Percentiles rank a stretch among this genome's conserved stretches.
phyloP scores from a whole-genome alignment of 2,797 vertebrate genomes.

The Argya squamiceps region DNA sequence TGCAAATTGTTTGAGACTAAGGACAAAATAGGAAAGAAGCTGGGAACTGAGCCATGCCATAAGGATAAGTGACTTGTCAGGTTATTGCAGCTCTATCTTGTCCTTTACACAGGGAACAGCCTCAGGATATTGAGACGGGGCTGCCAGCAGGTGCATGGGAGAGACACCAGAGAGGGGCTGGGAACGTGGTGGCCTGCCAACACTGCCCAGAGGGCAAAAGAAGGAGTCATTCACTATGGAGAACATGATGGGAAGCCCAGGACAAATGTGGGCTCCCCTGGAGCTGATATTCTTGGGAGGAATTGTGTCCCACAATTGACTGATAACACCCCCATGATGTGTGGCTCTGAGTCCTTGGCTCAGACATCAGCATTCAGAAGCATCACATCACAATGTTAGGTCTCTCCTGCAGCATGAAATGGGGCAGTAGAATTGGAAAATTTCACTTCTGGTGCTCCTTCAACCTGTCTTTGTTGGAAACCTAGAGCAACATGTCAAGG shows the following conservation, averaged over 20 bases:
- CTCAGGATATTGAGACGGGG: neutral
- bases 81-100: neutral
- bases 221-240: neutral
- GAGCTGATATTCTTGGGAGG: neutral
- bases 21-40: neutral
- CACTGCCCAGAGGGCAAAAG: neutral
- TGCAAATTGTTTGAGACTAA: neutral
- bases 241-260: neutral
- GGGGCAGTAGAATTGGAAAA: neutral
- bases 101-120: neutral
- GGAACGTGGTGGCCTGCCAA: neutral
- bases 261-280: neutral
- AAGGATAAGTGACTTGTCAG: neutral
- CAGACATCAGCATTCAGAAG: neutral
- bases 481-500: neutral
- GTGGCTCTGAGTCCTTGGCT: neutral
- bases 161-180: neutral
- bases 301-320: neutral
- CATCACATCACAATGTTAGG: rapidly evolving
- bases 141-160: neutral
- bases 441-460: neutral
- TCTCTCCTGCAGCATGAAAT: neutral
- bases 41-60: neutral
- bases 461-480: neutral
- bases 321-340: neutral